A percentile compares a stretch with the other conserved stretches of the same genome.
These are phyloP conservation scores for Virgularia gustaviana DNA, from an alignment of 92 coral and sea anemone genomes.

Conservation along the genomic window DNA sequence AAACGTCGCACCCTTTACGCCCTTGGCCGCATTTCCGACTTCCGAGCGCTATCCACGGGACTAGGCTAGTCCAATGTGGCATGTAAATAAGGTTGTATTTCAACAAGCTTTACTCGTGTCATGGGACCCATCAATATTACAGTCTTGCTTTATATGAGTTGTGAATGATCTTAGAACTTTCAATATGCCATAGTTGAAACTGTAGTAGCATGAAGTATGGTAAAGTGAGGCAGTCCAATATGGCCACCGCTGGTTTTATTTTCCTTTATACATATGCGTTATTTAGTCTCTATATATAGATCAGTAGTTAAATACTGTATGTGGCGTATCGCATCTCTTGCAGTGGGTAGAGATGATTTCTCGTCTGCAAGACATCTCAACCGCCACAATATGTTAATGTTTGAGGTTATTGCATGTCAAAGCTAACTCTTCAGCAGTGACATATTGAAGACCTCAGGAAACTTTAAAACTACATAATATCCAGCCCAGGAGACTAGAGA, in stretches of 20 bases:
- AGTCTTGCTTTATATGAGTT: too few species aligned
- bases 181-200: not conserved
- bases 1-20: too few species aligned
- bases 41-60: too few species aligned
- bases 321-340: slow-evolving; percentile 38
- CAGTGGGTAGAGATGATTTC: slow-evolving; percentile 38
- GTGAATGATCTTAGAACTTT: too few species aligned
- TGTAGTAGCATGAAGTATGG: not conserved
- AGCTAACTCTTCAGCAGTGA: slow-evolving; percentile 44
- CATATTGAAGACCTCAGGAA: slow-evolving; percentile 80
- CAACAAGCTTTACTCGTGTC: too few species aligned
- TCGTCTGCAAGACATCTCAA: slow-evolving; percentile 53
- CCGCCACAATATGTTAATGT: slow-evolving; percentile 61
- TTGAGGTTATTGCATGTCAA: slow-evolving; percentile 82
- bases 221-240: too few species aligned
- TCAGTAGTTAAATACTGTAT: not conserved
- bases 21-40: too few species aligned
- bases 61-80: too few species aligned
- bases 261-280: not conserved
- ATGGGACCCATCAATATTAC: too few species aligned
- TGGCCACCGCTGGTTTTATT: too few species aligned
- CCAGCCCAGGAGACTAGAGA: not conserved
- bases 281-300: not conserved
- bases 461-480: not conserved
- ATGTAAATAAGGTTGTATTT: too few species aligned